Conservation (phyloP, 2,888 invertebrate species). For the Ypsolopha sequella region DNA sequence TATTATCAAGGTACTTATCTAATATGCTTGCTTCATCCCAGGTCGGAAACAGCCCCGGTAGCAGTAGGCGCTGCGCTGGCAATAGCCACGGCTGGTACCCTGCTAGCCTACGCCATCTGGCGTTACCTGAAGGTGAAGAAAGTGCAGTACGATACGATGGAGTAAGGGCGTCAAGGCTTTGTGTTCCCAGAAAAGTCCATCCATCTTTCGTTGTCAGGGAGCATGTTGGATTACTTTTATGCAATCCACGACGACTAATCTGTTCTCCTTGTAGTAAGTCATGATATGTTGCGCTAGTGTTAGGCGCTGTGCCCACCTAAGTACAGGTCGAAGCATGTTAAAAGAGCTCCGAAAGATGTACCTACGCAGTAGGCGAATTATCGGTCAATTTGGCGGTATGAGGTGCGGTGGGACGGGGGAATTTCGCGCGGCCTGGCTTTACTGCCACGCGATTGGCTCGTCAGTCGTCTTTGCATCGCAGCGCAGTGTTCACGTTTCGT, state of each 20-base stretch:
- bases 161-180: constrained; percentile 55
- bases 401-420: too few relatives aligned
- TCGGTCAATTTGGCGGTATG: background rate
- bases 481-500: too few relatives aligned
- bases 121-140: constrained; percentile 91
- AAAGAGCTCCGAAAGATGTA: too few relatives aligned
- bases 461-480: too few relatives aligned
- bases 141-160: constrained; percentile 93
- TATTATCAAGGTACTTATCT: background rate
- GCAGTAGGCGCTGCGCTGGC: constrained; percentile 88
- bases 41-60: constrained; percentile 88
- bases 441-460: too few relatives aligned
- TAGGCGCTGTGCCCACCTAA: too few relatives aligned
- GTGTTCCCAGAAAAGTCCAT: constrained; percentile 1
- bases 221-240: too few relatives aligned
- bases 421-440: too few relatives aligned
- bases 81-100: constrained; percentile 80
- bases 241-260: too few relatives aligned
- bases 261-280: too few relatives aligned
- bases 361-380: background rate
- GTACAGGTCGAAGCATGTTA: too few relatives aligned
- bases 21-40: constrained; percentile 12
- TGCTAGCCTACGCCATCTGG: constrained; percentile 87
- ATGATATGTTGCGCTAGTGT: too few relatives aligned
- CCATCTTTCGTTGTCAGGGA: background rate